phyloP scores from a whole-genome alignment of 2,797 vertebrate genomes.

The Phrynocephalus guinanensis region DNA sequence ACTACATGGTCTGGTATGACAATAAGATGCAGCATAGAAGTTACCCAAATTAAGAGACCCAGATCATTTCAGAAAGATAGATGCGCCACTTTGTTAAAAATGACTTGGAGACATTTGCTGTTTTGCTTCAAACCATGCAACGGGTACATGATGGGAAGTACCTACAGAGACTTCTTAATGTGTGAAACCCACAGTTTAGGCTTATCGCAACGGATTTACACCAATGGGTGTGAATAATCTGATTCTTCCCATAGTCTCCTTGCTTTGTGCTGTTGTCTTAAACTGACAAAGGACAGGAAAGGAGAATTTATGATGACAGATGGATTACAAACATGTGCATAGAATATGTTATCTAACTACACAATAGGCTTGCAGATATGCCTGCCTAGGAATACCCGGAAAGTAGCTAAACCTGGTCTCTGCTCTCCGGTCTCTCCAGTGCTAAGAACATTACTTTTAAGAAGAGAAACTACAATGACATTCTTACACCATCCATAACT shows the following conservation, averaged over 20 bases:
- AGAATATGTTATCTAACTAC: not conserved
- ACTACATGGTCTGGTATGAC: not conserved
- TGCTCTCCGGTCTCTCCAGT: not conserved
- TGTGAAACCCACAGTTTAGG: too few species aligned
- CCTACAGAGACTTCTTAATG: too few species aligned
- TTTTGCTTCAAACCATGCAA: too few species aligned
- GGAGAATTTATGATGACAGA: not conserved
- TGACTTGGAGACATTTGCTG: too few species aligned
- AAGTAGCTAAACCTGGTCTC: not conserved
- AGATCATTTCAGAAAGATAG: not conserved
- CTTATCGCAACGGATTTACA: too few species aligned
- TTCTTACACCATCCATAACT: not conserved
- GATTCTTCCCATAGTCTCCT: not conserved
- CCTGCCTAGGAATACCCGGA: not conserved
- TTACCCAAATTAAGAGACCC: not conserved
- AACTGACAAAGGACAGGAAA: not conserved
- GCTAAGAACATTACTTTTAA: not conserved
- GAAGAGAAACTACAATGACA: not conserved
- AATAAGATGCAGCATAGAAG: not conserved
- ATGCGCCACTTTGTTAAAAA: not conserved
- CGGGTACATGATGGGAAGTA: too few species aligned
- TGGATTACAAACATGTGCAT: not conserved
- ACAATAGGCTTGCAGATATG: not conserved
- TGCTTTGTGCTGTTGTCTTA: not conserved
- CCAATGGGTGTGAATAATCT: not conserved